Evolutionary conservation across 2,888 invertebrate genomes (phyloP).

Genomic region (Eledone cirrhosa): DNA sequence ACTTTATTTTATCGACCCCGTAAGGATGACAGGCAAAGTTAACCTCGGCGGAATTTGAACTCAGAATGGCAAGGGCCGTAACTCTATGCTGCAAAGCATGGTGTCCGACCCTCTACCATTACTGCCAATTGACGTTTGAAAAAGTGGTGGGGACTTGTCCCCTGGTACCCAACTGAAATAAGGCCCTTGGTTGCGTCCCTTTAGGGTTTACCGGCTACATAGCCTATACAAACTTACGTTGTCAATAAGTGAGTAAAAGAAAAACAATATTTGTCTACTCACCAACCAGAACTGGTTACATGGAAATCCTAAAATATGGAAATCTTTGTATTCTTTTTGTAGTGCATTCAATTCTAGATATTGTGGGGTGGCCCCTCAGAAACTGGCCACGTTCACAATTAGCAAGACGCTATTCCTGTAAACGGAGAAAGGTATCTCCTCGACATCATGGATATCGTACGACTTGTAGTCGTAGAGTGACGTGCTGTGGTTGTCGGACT

Average conservation of each 20-base stretch:
- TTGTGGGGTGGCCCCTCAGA: slow-evolving; percentile 40
- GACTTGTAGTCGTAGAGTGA: slow-evolving; percentile 30
- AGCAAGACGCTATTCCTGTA: slow-evolving; percentile 35
- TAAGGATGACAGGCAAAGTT: too few species aligned
- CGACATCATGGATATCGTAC: slow-evolving; percentile 25
- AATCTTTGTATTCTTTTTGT: slow-evolving; percentile 38
- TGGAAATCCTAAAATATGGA: slow-evolving; percentile 43
- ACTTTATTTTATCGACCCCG: too few species aligned
- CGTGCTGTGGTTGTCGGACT: slow-evolving; percentile 30
- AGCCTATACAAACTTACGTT: too few species aligned
- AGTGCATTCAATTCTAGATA: slow-evolving; percentile 46
- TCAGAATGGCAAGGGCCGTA: too few species aligned
- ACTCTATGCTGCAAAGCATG: too few species aligned
- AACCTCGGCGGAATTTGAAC: too few species aligned
- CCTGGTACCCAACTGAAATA: too few species aligned
- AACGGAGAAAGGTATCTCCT: slow-evolving; percentile 9
- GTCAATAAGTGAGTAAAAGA: background rate
- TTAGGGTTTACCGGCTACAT: too few species aligned
- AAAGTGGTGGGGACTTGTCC: too few species aligned
- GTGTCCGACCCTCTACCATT: too few species aligned
- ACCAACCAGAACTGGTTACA: slow-evolving; percentile 48
- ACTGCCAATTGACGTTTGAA: too few species aligned
- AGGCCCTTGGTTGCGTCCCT: too few species aligned
- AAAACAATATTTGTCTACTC: slow-evolving; percentile 11
- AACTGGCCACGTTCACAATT: slow-evolving; percentile 40